Conservation (phyloP, 2,888 invertebrate genomes). For the Pinctada fucata region DNA sequence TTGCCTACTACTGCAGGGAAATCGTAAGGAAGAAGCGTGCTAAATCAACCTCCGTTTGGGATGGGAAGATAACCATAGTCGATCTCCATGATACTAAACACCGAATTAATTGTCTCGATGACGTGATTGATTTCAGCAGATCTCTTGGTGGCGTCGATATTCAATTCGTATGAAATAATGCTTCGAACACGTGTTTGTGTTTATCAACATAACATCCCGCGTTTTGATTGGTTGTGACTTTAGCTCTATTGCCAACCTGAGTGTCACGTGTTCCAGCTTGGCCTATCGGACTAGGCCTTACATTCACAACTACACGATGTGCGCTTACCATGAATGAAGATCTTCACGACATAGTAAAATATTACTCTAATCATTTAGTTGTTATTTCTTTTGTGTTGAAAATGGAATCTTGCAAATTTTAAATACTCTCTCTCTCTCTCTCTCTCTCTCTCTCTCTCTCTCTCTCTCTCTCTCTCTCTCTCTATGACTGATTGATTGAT, state of each 20-base stretch:
- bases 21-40: slow-evolving; percentile 10
- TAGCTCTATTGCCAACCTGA: neutral
- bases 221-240: slow-evolving; percentile 1
- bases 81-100: slow-evolving; percentile 1
- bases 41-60: neutral
- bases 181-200: slow-evolving; percentile 6
- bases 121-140: slow-evolving; percentile 2
- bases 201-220: neutral
- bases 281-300: neutral
- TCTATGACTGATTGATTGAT: no score
- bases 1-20: slow-evolving; percentile 15
- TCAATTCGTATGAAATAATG: neutral
- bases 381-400: no score
- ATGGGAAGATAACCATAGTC: slow-evolving; percentile 7
- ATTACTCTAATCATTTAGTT: no score
- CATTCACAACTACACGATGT: neutral
- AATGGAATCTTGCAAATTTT: no score
- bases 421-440: no score
- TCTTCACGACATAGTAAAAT: no score
- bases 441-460: no score
- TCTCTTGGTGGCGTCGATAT: slow-evolving; percentile 13
- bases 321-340: neutral
- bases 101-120: slow-evolving; percentile 6
- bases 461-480: no score
- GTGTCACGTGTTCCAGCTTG: neutral